Evolutionary conservation across 2,797 vertebrate genomes (phyloP), one percentile per base, ranked within the genome.

Genomic region (Crypturellus tataupa): DNA sequence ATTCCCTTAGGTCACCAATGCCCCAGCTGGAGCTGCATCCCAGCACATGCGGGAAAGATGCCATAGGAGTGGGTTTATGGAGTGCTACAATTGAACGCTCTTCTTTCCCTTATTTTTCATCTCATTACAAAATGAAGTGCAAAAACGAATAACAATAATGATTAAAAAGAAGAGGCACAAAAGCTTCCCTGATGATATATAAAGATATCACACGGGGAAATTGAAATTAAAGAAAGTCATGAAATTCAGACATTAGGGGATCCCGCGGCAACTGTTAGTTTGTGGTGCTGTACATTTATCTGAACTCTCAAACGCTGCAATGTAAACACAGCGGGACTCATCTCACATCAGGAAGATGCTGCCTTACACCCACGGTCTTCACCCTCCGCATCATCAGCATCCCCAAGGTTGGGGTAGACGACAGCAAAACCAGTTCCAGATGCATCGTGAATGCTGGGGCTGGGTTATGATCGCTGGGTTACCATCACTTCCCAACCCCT

Each of bases 1-100:
- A 46, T 23, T 53, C 55, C 39, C 56, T 53, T 10, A 17, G 82
- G 63, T 27, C 10, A n/a, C 5, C 0, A 1, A 37, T 37, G 1
- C 25, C 9, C n/a, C 2, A 62, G 10, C 33, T 31, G 46, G 39
- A 35, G 23, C 25, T 3, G 4, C 63, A 42, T 8, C 56, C 35
- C 19, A 15, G 18, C 37, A 14, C 4, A 27, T 29, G 8, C 14
- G 27, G 78, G 7, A 33, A 39, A 1, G 23, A 33, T 17, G 27
- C 62, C 3, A 1, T 11, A 7, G 9, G 37, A 31, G 17, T 9
- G 4, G 29, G 35, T 9, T 55, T 33, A 35, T 13, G 13, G 4
- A 35, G 16, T 5, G 9, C 27, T 5, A 39, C 29, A 8, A 35
- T 25, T 6, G 21, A 64, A n/a, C 39, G 9, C 11, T 70, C 19